phyloP scores from a whole-genome alignment of 2,113 vertebrate species.

The Plestiodon gilberti region DNA sequence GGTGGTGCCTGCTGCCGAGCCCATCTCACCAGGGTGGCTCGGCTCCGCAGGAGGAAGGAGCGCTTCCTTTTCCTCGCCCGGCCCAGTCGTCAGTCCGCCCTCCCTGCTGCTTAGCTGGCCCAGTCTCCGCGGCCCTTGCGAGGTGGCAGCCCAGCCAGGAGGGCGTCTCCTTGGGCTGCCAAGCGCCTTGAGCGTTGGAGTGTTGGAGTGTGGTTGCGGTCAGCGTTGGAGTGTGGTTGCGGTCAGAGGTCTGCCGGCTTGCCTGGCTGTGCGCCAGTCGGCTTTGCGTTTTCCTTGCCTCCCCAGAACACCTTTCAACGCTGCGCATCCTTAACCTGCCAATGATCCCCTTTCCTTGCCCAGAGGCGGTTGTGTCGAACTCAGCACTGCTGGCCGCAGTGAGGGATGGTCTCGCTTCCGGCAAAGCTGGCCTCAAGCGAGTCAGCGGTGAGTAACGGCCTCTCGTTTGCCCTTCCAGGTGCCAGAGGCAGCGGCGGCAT shows the following conservation, averaged over 20 bases:
- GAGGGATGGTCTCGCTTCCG: too few relatives aligned
- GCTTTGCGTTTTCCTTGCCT: background rate
- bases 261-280: fast-evolving
- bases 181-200: background rate
- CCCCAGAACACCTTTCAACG: background rate
- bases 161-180: slow-evolving; percentile 30
- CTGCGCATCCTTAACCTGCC: background rate
- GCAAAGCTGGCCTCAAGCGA: too few relatives aligned
- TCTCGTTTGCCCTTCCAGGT: slow-evolving; percentile 60
- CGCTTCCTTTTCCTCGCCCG: background rate
- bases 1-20: background rate
- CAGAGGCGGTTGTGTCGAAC: too few relatives aligned
- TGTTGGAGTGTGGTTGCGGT: background rate
- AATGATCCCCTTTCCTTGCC: background rate
- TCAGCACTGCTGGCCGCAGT: too few relatives aligned
- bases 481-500: slow-evolving; percentile 80
- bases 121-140: slow-evolving; percentile 18
- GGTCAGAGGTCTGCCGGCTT: background rate
- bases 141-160: background rate
- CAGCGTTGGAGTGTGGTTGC: background rate
- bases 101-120: background rate
- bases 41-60: background rate
- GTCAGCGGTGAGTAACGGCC: background rate
- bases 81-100: background rate
- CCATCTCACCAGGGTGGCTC: background rate